Percentiles rank a stretch among this genome's conserved stretches.
These are phyloP conservation scores for Athripsodes cinereus DNA, from an alignment of 2,888 invertebrate genomes.

Conservation along the genomic window DNA sequence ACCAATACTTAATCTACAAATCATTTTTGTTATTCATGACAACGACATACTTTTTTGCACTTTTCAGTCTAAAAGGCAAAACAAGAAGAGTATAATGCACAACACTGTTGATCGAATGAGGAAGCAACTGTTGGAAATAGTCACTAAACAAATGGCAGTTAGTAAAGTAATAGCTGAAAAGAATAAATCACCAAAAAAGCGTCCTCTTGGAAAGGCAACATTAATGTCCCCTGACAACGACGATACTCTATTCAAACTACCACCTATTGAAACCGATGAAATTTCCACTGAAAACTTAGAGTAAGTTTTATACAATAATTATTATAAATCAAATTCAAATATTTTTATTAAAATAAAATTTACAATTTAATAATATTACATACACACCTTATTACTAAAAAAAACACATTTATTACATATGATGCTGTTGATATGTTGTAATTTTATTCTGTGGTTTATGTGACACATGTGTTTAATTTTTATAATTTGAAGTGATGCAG, in stretches of 20 bases:
- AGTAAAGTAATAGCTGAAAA: constrained; percentile 55
- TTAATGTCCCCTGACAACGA: constrained; percentile 31
- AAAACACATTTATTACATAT: too few species aligned
- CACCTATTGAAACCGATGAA: constrained; percentile 39
- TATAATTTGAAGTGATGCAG: too few species aligned
- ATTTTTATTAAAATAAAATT: too few species aligned
- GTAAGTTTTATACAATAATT: constrained; percentile 30
- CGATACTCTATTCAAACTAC: constrained; percentile 64
- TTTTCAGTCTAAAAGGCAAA: constrained; percentile 62
- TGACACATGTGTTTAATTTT: too few species aligned
- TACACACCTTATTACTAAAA: too few species aligned
- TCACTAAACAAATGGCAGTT: constrained; percentile 77
- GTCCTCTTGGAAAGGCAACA: constrained; percentile 31
- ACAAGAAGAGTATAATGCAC: constrained; percentile 62
- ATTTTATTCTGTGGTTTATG: too few species aligned
- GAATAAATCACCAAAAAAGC: constrained; percentile 39
- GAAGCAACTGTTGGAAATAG: constrained; percentile 63
- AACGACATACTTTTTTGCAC: too few species aligned
- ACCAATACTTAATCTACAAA: too few species aligned
- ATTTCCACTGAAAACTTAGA: constrained; percentile 41
- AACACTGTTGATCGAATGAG: constrained; percentile 68
- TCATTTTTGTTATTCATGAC: too few species aligned
- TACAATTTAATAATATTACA: too few species aligned
- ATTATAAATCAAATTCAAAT: too few species aligned
- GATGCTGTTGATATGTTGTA: too few species aligned